Conservation (phyloP, 2,888 invertebrate genomes). For the Dicyrtomina minuta region DNA sequence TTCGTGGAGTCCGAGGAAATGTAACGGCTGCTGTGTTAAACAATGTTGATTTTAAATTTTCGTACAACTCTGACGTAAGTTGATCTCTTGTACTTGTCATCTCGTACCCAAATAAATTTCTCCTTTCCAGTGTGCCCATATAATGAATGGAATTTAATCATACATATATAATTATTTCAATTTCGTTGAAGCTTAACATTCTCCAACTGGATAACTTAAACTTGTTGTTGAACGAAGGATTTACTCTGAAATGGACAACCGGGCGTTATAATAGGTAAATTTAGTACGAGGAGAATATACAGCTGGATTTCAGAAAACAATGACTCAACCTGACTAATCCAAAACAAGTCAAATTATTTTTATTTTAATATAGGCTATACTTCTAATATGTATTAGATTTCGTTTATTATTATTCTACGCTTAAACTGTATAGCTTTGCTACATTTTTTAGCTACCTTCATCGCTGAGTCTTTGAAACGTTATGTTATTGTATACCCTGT, state of each 20-base stretch:
- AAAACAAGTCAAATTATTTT: neutral
- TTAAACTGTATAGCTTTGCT: too few species aligned
- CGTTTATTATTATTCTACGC: too few species aligned
- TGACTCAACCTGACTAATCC: too few species aligned
- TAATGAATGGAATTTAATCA: neutral
- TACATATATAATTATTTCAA: slow-evolving; percentile 13
- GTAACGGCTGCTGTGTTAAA: slow-evolving; percentile 42
- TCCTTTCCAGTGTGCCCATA: too few species aligned
- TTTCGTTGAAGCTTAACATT: slow-evolving; percentile 37
- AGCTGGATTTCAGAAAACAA: too few species aligned
- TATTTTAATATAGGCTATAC: neutral
- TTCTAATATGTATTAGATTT: too few species aligned
- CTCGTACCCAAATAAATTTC: too few species aligned
- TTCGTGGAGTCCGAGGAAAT: slow-evolving; percentile 43
- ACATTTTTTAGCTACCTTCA: too few species aligned
- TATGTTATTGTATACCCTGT: too few species aligned
- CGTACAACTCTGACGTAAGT: slow-evolving; percentile 36
- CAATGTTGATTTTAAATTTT: slow-evolving; percentile 45
- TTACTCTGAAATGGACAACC: slow-evolving; percentile 20
- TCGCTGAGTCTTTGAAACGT: too few species aligned
- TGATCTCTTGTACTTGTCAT: neutral
- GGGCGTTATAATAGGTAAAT: neutral
- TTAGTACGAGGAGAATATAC: too few species aligned
- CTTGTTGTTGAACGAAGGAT: slow-evolving; percentile 30
- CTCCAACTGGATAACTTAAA: slow-evolving; percentile 36